Evolutionary conservation across 2,888 invertebrate species (phyloP).

Genomic region (Galerucella pusilla): DNA sequence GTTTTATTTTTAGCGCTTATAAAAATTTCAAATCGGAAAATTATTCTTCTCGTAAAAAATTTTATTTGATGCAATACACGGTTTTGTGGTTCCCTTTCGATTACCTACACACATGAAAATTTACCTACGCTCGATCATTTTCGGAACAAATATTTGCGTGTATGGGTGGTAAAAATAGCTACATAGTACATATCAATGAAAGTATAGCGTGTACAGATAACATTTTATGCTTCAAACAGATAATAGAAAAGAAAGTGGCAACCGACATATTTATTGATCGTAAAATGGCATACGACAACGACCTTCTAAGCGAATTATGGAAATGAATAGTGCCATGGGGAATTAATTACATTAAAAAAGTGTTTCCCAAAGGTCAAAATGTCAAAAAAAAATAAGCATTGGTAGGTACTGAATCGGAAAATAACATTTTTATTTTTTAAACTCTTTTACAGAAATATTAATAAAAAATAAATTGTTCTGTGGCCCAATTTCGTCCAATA

Average conservation of each 20-base stretch:
- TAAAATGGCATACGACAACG: not conserved
- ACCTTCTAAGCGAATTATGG: not conserved
- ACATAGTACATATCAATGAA: not conserved
- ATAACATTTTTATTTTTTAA: no score
- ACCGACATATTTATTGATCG: not conserved
- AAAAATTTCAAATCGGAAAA: not conserved
- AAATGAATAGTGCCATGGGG: not conserved
- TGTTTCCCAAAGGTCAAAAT: not conserved
- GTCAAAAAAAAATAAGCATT: not conserved
- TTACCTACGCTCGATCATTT: not conserved
- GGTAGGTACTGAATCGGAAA: no score
- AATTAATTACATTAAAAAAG: not conserved
- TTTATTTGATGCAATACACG: not conserved
- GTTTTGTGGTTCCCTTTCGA: not conserved
- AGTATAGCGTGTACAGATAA: not conserved
- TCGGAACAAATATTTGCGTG: conserved; percentile 1
- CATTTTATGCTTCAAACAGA: not conserved
- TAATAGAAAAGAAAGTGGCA: conserved; percentile 4
- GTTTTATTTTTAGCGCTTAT: not conserved
- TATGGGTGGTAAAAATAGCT: not conserved
- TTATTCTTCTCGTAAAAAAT: not conserved
- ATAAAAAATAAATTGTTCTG: no score
- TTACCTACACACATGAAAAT: not conserved
- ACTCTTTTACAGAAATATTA: no score
- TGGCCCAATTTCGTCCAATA: no score